Conservation (phyloP, 2,888 invertebrate genomes). For the Seladonia tumulorum region DNA sequence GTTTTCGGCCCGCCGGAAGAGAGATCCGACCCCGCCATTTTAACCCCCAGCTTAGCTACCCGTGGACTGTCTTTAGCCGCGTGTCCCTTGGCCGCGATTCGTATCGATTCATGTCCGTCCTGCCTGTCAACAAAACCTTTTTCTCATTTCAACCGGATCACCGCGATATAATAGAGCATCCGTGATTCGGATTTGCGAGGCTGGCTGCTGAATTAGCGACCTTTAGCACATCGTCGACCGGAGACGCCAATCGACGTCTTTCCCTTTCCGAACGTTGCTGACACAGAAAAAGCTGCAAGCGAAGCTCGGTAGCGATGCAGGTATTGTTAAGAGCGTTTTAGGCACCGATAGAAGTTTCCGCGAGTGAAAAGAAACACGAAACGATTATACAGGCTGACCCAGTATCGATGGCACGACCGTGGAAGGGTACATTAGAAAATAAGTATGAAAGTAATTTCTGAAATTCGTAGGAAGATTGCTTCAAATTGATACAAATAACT, state of each 20-base stretch:
- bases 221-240: neutral
- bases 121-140: neutral
- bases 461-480: too few species aligned
- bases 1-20: slow-evolving; percentile 14
- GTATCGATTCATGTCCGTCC: neutral
- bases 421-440: too few species aligned
- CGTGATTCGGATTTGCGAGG: neutral
- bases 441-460: too few species aligned
- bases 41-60: neutral
- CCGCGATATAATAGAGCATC: neutral
- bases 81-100: slow-evolving; percentile 2
- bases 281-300: neutral
- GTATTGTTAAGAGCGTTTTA: neutral
- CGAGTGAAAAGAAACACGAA: neutral
- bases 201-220: slow-evolving; percentile 4
- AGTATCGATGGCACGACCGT: too few species aligned
- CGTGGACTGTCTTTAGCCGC: neutral
- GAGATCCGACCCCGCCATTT: neutral
- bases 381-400: too few species aligned
- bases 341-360: neutral
- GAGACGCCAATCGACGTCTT: neutral
- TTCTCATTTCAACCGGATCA: slow-evolving; percentile 1
- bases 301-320: neutral
- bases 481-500: too few species aligned
- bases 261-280: neutral